phyloP scores from a whole-genome alignment of 2,113 vertebrate genomes.

The Hipposideros armiger region DNA sequence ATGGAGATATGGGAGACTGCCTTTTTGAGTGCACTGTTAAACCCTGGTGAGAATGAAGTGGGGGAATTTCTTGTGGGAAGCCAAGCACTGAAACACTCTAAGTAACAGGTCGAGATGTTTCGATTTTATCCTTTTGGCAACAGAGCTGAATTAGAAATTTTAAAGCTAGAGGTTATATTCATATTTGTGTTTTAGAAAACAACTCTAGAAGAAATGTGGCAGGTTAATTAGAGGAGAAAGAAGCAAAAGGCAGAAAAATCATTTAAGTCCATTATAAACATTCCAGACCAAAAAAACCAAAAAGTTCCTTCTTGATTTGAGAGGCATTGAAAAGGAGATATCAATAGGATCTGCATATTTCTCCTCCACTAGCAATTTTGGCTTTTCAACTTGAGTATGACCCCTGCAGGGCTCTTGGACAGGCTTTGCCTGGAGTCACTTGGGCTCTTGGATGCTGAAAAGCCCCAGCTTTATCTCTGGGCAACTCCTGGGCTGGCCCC shows the following conservation, averaged over 20 bases:
- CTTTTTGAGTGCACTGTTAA: background rate
- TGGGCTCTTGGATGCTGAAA: background rate
- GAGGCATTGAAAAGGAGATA: background rate
- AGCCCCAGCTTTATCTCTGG: background rate
- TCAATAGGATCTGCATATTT: background rate
- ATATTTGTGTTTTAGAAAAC: slow-evolving; percentile 10
- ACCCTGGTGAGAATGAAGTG: background rate
- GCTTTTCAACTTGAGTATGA: background rate
- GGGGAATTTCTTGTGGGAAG: background rate
- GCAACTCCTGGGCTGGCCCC: background rate
- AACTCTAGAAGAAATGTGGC: background rate
- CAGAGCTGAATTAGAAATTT: background rate
- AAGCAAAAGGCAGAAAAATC: background rate
- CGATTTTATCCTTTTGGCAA: background rate
- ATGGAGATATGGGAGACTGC: background rate
- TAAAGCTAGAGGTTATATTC: background rate
- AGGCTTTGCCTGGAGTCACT: background rate
- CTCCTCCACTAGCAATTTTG: background rate
- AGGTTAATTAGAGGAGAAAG: background rate
- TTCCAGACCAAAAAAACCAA: background rate
- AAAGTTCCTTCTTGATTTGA: background rate
- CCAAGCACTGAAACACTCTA: background rate
- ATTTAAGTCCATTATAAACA: background rate
- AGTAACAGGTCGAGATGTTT: background rate
- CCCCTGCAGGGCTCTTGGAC: no score